Evolutionary conservation across 2,888 invertebrate genomes (phyloP), one percentile per base, ranked within the genome.

Genomic region (Drosophila sordidula): DNA sequence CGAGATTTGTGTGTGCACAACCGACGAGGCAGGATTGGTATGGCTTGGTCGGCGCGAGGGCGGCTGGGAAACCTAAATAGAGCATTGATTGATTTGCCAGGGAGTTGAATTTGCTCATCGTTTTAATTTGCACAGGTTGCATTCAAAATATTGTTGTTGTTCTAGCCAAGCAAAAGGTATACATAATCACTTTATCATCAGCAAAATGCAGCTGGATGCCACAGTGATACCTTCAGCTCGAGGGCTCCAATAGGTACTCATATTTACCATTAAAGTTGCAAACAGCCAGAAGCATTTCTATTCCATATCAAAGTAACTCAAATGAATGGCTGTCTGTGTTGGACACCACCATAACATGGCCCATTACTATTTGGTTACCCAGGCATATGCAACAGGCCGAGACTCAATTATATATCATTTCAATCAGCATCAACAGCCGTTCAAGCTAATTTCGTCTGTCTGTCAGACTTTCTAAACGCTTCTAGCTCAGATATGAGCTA

Each of bases 81-180:
- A 55, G 64, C 75, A 67, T 63, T 77, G 77, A 77, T 77, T 77
- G 77, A 75, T 75, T 75, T 52, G 54, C 61, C 46, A 63, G 59
- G 47, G 51, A 47, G 45, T 57, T 76, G 66, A 64, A 52, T 70
- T 74, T 77, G 47, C 64, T 58, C 55, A 70, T 63, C 64, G 46
- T 52, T 70, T 65, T 45, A 58, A 70, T 70, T 74, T 70, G 52
- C 61, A 46, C 52, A 66, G 57, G 50, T 59, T 67, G 59, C 46
- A 67, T 44, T 50, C 12, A 52, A 75, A 67, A 67, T 49, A 44
- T 39, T 56, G 50, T 42, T 49, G 41, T 16, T 26, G 29, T 26
- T 16, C 6, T n/a, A 22, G 52, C 41, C 18, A 16, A 49, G 46
- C 44, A 16, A 50, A 66, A 26, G 34, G 32, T 41, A 47, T 49